Conservation (phyloP, 2,797 vertebrate species). For the Melanotaenia boesemani region DNA sequence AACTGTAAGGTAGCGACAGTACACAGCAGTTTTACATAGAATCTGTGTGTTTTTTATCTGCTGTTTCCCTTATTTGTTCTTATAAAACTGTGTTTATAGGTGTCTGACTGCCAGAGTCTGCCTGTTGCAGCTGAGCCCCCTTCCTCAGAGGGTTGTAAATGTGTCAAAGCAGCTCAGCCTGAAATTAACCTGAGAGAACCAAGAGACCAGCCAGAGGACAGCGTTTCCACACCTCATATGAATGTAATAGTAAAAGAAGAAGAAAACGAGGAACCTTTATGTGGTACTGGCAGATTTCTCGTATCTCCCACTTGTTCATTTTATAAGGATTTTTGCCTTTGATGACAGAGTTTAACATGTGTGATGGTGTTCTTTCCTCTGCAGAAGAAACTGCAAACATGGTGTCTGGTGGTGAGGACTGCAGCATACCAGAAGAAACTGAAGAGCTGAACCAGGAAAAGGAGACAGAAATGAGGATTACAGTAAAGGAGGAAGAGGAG, state of each 20-base stretch:
- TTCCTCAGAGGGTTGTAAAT: slow-evolving; percentile 33
- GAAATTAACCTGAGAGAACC: slow-evolving; percentile 23
- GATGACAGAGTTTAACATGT: neutral
- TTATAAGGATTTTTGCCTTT: neutral
- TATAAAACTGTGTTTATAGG: slow-evolving; percentile 37
- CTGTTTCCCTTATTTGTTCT: neutral
- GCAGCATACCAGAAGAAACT: slow-evolving; percentile 21
- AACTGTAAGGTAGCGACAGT: slow-evolving; percentile 52
- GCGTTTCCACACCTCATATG: slow-evolving; percentile 55
- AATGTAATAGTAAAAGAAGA: slow-evolving; percentile 79
- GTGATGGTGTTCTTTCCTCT: slow-evolving; percentile 9
- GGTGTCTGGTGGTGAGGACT: slow-evolving; percentile 41
- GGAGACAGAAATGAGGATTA: slow-evolving; percentile 57
- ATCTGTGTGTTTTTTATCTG: neutral
- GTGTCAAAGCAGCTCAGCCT: slow-evolving; percentile 29
- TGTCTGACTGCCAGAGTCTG: slow-evolving; percentile 27
- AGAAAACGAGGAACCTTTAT: slow-evolving; percentile 75
- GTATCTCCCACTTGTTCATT: neutral
- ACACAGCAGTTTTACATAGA: neutral
- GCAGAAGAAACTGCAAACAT: slow-evolving; percentile 45
- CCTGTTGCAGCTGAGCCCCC: slow-evolving; percentile 16
- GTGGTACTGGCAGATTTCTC: slow-evolving; percentile 49
- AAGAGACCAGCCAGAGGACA: slow-evolving; percentile 24
- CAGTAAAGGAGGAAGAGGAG: slow-evolving; percentile 74
- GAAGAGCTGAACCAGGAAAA: slow-evolving; percentile 46